Percentiles rank a stretch among this genome's conserved stretches.
These are phyloP conservation scores for Spinus olivaceus DNA, from an alignment of 2,797 vertebrate species.

Conservation along the genomic window DNA sequence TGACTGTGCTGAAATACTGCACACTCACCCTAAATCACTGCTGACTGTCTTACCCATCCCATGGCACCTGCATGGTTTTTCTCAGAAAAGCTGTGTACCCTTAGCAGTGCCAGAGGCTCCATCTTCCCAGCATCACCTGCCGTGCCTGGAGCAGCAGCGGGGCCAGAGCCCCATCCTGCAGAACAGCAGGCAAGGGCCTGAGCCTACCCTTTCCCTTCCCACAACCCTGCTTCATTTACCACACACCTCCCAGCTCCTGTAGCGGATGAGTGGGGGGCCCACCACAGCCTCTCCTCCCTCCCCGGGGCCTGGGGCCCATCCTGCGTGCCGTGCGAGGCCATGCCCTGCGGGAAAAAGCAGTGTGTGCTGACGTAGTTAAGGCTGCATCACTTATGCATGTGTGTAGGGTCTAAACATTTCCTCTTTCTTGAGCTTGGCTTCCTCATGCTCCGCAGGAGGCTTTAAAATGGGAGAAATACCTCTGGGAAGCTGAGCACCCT, in stretches of 20 bases:
- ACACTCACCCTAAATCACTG: neutral
- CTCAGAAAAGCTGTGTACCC: neutral
- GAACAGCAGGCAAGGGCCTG: neutral
- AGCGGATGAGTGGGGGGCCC: conserved; percentile 23
- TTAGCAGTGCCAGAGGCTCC: neutral
- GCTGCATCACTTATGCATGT: neutral
- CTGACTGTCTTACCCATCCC: neutral
- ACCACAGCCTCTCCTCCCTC: neutral
- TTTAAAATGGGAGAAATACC: neutral
- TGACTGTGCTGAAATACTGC: neutral
- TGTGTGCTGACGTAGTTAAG: conserved; percentile 3
- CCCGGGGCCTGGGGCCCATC: conserved; percentile 17
- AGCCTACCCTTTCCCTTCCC: neutral
- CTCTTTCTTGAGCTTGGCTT: neutral
- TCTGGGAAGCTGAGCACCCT: neutral
- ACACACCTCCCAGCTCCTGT: conserved; percentile 50
- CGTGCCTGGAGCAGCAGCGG: fast-evolving
- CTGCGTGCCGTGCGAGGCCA: neutral
- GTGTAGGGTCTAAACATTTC: neutral
- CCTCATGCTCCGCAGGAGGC: neutral
- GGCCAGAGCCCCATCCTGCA: neutral
- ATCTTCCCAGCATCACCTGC: neutral
- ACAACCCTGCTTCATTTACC: conserved; percentile 53
- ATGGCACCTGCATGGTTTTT: fast-evolving
- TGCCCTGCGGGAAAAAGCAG: neutral